Percentiles rank a stretch among this genome's conserved stretches.
These are phyloP conservation scores for Magallana ariakensis DNA, from an alignment of 1,140 invertebrate species.

Conservation along the genomic window DNA sequence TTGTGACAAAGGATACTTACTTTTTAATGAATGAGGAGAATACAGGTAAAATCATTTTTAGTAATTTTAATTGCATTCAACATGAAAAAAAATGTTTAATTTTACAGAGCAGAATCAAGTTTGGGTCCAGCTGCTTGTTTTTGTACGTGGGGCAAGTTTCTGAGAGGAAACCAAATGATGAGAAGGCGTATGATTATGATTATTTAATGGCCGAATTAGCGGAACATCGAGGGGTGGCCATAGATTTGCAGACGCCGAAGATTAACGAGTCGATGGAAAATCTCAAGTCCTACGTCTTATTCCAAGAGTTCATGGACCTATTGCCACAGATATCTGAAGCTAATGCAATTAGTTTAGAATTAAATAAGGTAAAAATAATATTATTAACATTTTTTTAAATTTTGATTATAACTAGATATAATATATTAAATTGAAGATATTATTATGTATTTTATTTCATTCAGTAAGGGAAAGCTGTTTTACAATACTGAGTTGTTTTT, in stretches of 20 bases:
- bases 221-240: slow-evolving; percentile 66
- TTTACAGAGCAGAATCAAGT: slow-evolving; percentile 67
- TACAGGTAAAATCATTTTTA: no score
- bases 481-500: no score
- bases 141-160: slow-evolving; percentile 65
- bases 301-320: slow-evolving; percentile 82
- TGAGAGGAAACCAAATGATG: slow-evolving; percentile 58
- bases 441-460: no score
- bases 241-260: slow-evolving; percentile 64
- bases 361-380: slow-evolving; percentile 80
- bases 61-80: no score
- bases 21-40: not conserved
- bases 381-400: no score
- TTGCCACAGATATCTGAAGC: slow-evolving; percentile 83
- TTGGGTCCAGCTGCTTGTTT: slow-evolving; percentile 70
- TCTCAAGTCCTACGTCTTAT: slow-evolving; percentile 71
- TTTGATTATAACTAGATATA: no score
- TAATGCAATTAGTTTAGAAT: slow-evolving; percentile 83
- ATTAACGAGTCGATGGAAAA: slow-evolving; percentile 54
- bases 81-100: not conserved
- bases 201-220: slow-evolving; percentile 72
- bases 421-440: no score
- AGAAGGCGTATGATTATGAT: slow-evolving; percentile 65
- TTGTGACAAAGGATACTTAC: not conserved
- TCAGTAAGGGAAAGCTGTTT: no score